phyloP scores from a whole-genome alignment of 1,140 invertebrate genomes.

The Conus betulinus region DNA sequence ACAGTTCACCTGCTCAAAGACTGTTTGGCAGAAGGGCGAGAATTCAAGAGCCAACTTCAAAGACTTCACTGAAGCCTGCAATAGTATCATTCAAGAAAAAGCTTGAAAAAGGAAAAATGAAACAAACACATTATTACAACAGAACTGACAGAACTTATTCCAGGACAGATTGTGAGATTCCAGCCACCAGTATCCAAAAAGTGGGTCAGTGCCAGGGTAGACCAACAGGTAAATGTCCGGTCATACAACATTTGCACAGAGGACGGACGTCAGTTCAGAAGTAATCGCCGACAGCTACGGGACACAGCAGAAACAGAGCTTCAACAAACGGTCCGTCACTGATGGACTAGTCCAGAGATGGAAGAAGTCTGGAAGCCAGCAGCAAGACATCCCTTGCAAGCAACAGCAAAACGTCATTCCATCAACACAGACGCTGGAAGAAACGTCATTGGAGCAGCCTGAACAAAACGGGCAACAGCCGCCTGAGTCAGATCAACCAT shows the following conservation, averaged over 20 bases:
- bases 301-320: neutral
- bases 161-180: neutral
- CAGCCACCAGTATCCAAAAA: neutral
- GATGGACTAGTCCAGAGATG: neutral
- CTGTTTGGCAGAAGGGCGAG: neutral
- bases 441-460: no score
- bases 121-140: neutral
- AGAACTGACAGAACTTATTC: neutral
- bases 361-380: neutral
- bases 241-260: neutral
- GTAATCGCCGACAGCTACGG: neutral
- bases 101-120: neutral
- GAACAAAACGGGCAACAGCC: no score
- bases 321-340: neutral
- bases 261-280: neutral
- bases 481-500: no score
- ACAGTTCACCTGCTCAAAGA: constrained; percentile 6
- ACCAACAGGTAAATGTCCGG: neutral
- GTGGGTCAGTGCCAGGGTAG: neutral
- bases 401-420: no score
- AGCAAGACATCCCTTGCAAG: neutral
- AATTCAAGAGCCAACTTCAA: neutral
- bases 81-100: neutral
- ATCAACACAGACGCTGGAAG: no score
- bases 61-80: neutral